Evolutionary conservation across 2,888 invertebrate species (phyloP).

Genomic region (Liopterus haemorrhoidalis): DNA sequence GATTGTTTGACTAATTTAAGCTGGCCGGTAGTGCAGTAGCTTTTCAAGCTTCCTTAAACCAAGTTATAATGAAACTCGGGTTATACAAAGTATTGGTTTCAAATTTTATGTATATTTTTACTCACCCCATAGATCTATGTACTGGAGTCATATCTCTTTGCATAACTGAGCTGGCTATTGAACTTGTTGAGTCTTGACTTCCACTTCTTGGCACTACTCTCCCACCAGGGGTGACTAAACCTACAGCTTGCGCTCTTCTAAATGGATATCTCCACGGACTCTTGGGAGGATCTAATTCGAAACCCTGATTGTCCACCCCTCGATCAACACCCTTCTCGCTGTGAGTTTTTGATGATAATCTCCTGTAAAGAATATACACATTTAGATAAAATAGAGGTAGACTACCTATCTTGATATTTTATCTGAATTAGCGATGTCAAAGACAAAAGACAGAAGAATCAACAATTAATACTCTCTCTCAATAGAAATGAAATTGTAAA

Average conservation of each 20-base stretch:
- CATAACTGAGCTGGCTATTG: slow-evolving; percentile 55
- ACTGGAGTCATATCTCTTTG: slow-evolving; percentile 46
- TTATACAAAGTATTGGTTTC: background rate
- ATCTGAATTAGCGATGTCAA: no score
- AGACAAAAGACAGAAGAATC: no score
- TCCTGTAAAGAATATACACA: slow-evolving; percentile 44
- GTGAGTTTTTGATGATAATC: slow-evolving; percentile 65
- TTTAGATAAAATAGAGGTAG: no score
- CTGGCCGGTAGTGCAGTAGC: no score
- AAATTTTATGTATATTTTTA: background rate
- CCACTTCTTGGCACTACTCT: slow-evolving; percentile 47
- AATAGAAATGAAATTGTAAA: no score
- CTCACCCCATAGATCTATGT: slow-evolving; percentile 33
- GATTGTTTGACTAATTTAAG: no score
- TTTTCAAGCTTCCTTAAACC: background rate
- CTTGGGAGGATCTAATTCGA: slow-evolving; percentile 63
- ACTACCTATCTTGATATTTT: no score
- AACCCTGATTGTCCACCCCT: slow-evolving; percentile 64
- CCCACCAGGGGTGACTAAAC: slow-evolving; percentile 14
- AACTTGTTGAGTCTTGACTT: slow-evolving; percentile 48
- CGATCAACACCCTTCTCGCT: slow-evolving; percentile 47
- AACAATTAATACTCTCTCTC: background rate
- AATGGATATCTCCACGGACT: slow-evolving; percentile 71
- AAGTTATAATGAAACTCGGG: background rate
- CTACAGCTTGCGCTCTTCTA: slow-evolving; percentile 40